A percentile compares a stretch with the other conserved stretches of the same genome.
These are phyloP conservation scores for Trypoxylon attenuatum DNA, from an alignment of 2,888 invertebrate genomes.

Conservation along the genomic window DNA sequence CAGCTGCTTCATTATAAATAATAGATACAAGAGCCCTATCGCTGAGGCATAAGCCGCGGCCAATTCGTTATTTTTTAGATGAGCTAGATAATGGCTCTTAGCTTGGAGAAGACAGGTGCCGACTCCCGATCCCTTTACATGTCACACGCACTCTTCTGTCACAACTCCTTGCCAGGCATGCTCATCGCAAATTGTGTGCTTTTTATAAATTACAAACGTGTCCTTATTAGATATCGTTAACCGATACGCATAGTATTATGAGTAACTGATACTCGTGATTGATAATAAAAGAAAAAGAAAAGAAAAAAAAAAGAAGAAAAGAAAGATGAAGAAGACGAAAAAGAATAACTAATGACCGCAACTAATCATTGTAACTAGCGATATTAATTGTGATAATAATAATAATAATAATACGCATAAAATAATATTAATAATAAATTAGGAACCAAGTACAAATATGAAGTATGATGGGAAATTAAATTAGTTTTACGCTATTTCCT, in stretches of 20 bases:
- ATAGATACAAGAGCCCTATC: constrained; percentile 1
- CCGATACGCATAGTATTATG: constrained; percentile 56
- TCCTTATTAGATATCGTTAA: constrained; percentile 56
- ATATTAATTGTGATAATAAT: constrained; percentile 35
- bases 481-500: constrained; percentile 59
- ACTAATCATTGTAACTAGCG: constrained; percentile 28
- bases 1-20: not conserved
- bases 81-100: not conserved
- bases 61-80: not conserved
- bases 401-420: constrained; percentile 27
- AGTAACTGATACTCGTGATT: constrained; percentile 45
- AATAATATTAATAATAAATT: constrained; percentile 68
- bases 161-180: constrained; percentile 16
- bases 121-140: constrained; percentile 49
- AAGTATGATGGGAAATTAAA: constrained; percentile 70
- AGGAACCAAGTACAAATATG: constrained; percentile 73
- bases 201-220: constrained; percentile 49
- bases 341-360: constrained; percentile 47
- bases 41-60: not conserved
- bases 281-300: constrained; percentile 33
- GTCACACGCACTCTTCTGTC: constrained; percentile 35
- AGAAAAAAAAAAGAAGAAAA: constrained; percentile 48
- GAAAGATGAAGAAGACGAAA: constrained; percentile 31
- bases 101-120: constrained; percentile 23
- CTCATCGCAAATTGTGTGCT: constrained; percentile 34